A percentile compares a stretch with the other conserved stretches of the same genome.
These are phyloP conservation scores for Prorops nasuta DNA, from an alignment of 1,140 invertebrate genomes.

Conservation along the genomic window DNA sequence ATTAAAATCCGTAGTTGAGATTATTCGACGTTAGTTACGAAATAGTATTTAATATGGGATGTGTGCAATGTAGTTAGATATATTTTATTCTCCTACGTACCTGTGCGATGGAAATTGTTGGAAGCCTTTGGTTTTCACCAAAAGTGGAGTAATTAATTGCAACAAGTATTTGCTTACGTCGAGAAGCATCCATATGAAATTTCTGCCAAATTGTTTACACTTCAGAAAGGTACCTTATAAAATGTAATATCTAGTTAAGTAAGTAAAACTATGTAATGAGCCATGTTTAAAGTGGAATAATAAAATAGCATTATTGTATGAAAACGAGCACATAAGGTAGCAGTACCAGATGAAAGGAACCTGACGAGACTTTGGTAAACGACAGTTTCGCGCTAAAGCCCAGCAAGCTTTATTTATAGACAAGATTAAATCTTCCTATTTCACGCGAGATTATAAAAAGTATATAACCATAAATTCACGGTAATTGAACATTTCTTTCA, in stretches of 20 bases:
- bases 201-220: constrained; percentile 40
- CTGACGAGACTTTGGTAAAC: too few relatives aligned
- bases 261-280: too few relatives aligned
- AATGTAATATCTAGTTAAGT: constrained; percentile 20
- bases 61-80: constrained; percentile 24
- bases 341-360: too few relatives aligned
- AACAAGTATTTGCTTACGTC: too few relatives aligned
- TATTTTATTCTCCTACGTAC: background rate
- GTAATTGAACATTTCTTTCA: background rate
- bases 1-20: background rate
- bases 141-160: too few relatives aligned
- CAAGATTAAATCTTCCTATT: background rate
- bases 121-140: background rate
- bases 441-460: background rate
- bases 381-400: too few relatives aligned
- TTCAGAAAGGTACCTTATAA: constrained; percentile 51
- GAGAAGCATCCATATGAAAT: too few relatives aligned
- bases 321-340: too few relatives aligned
- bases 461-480: background rate
- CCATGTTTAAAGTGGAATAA: too few relatives aligned
- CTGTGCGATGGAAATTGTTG: background rate
- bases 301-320: too few relatives aligned
- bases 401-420: too few relatives aligned
- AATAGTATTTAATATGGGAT: constrained; percentile 24
- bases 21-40: constrained; percentile 6